phyloP scores from a whole-genome alignment of 2,888 invertebrate species.

The Chirona hameri region DNA sequence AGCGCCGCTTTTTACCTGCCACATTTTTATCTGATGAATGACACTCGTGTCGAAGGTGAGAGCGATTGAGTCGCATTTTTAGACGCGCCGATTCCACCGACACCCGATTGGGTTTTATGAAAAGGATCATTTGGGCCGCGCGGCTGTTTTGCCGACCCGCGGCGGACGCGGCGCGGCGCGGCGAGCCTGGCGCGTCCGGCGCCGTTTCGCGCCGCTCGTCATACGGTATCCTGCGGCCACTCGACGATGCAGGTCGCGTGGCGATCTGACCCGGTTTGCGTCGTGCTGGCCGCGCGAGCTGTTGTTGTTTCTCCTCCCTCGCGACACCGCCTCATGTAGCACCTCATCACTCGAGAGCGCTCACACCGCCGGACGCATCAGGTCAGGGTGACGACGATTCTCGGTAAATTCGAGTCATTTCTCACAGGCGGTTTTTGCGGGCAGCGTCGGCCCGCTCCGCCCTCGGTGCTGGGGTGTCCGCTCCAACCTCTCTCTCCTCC shows the following conservation, averaged over 20 bases:
- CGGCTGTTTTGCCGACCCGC: background rate
- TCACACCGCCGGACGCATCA: background rate
- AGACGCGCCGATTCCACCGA: background rate
- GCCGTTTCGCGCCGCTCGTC: background rate
- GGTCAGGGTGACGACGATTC: background rate
- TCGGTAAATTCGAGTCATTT: slow-evolving; percentile 3
- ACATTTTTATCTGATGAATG: slow-evolving; percentile 26
- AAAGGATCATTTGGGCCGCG: background rate
- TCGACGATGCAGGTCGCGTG: background rate
- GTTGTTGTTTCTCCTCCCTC: background rate
- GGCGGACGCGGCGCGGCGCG: background rate
- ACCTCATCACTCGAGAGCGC: background rate
- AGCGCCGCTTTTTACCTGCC: slow-evolving; percentile 24
- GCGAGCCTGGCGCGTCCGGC: background rate
- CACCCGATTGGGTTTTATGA: background rate
- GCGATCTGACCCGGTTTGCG: background rate
- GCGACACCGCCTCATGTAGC: background rate
- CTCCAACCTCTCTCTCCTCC: background rate
- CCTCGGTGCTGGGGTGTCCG: no score
- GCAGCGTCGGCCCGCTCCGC: background rate
- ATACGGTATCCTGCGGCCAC: background rate
- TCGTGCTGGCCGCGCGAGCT: background rate
- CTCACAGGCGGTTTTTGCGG: background rate
- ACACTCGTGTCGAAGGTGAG: slow-evolving; percentile 28
- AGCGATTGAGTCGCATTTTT: slow-evolving; percentile 13